Conservation (phyloP, 2,888 invertebrate genomes). For the Stomorhina lunata region DNA sequence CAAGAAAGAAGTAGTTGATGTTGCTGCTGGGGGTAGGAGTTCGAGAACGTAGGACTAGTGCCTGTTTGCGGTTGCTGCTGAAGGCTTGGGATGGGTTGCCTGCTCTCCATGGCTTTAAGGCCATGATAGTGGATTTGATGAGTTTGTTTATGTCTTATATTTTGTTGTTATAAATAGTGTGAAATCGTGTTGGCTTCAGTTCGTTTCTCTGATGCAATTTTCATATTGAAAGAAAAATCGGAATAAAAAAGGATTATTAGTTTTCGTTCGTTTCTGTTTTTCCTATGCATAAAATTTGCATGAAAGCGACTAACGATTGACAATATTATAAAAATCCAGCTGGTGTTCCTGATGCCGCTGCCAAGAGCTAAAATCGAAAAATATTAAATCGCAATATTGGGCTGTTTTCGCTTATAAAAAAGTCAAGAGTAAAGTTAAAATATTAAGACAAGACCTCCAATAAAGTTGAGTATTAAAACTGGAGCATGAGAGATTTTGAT, state of each 20-base stretch:
- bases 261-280: neutral
- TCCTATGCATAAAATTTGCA: slow-evolving; percentile 45
- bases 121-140: slow-evolving; percentile 18
- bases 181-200: neutral
- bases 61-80: slow-evolving; percentile 13
- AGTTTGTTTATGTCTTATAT: neutral
- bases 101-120: slow-evolving; percentile 8
- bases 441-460: neutral
- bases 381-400: too few relatives aligned
- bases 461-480: neutral
- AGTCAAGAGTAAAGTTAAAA: neutral
- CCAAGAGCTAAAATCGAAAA: slow-evolving; percentile 18
- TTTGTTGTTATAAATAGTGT: too few relatives aligned
- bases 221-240: slow-evolving; percentile 19
- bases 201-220: neutral
- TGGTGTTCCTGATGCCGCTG: slow-evolving; percentile 10
- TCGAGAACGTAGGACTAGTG: neutral
- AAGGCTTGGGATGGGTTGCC: too few relatives aligned
- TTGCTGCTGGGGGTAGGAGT: neutral
- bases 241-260: slow-evolving; percentile 8
- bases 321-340: slow-evolving; percentile 26
- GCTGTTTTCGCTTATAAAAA: neutral
- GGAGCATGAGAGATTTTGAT: too few relatives aligned
- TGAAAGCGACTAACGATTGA: slow-evolving; percentile 30
- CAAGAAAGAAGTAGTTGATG: neutral